Evolutionary conservation across 2,797 vertebrate genomes (phyloP), one percentile per base, ranked within the genome.

Genomic region (Tolypeutes matacus): DNA sequence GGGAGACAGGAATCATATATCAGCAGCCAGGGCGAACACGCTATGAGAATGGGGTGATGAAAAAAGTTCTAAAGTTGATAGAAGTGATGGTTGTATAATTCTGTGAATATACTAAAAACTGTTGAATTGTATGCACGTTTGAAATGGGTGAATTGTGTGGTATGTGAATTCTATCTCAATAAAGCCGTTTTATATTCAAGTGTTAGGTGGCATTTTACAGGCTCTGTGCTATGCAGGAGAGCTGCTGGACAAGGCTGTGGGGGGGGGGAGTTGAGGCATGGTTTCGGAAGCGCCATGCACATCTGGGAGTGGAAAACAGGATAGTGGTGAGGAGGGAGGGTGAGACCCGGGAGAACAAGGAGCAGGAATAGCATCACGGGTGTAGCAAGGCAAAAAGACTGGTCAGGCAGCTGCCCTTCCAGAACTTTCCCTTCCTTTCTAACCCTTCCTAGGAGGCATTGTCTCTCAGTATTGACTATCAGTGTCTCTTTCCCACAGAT

Each of bases 401-500:
- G 5, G 8, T 18, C 72, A 7, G 23, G 65, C 1, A 6, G 49
- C 64, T 18, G 51, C 13, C 42, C 64, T 56, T 56, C 56, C 56
- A 20, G 56, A 56, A 56, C 20, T 20, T 31, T 51, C 20, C 49
- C 60, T 12, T 58, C 75, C 56, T 17, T 31, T 69, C 75, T 29
- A 17, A 7, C 21, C 11, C 64, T 82, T 83, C 73, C 46, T 3
- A 7, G 76, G 34, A 82, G 46, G 27, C 58, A 23, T 9, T 39
- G 23, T 9, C 17, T n/a, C 58, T 92, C 53, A 31, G 9, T 13
- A 25, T 14, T 93, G 72, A 95, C 56, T 13, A 15, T 80, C 65
- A 58, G 36, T 20, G 5, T 75, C 46, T 93, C 29, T 87, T 36
- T 80, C 13, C 49, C 29, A 10, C 87, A 96, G 95, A 96, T 93